Percentiles rank a stretch among this genome's conserved stretches.
These are phyloP conservation scores for Parazoanthus darwini DNA, from an alignment of 92 coral and sea anemone species.

Conservation along the genomic window DNA sequence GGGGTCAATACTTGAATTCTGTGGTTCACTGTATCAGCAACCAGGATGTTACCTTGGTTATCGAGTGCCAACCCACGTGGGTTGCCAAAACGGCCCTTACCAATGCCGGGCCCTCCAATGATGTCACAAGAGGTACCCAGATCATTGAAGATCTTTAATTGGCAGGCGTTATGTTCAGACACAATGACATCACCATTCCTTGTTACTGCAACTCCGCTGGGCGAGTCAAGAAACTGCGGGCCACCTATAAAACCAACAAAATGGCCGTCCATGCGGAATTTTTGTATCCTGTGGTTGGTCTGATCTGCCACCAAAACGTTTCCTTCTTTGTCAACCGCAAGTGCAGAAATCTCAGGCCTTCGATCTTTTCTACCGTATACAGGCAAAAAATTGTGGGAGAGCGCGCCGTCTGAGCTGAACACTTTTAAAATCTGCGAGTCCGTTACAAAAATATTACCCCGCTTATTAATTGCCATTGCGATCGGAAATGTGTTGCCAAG, in stretches of 20 bases:
- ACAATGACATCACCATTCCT: constrained; percentile 79
- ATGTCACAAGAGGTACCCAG: constrained; percentile 62
- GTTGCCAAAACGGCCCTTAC: constrained; percentile 70
- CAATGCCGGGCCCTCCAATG: constrained; percentile 82
- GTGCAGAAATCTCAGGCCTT: constrained; percentile 83
- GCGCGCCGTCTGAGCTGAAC: constrained; percentile 81
- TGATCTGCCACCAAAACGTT: constrained; percentile 75
- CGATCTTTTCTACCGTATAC: constrained; percentile 74
- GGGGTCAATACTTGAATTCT: constrained; percentile 84
- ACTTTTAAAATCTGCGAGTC: constrained; percentile 87
- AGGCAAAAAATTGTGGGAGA: constrained; percentile 83
- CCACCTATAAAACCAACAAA: constrained; percentile 91
- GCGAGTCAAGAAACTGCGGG: constrained; percentile 73
- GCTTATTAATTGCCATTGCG: constrained; percentile 72
- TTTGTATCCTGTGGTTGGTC: constrained; percentile 82
- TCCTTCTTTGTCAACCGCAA: constrained; percentile 76
- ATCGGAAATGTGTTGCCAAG: constrained; percentile 75
- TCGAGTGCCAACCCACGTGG: constrained; percentile 90
- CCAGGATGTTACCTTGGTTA: constrained; percentile 65
- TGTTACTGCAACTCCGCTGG: constrained; percentile 87
- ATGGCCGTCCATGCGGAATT: constrained; percentile 87
- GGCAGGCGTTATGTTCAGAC: constrained; percentile 75
- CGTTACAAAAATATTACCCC: constrained; percentile 75
- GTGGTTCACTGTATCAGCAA: constrained; percentile 87
- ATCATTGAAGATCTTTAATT: constrained; percentile 75